A percentile compares a stretch with the other conserved stretches of the same genome.
phyloP scores from a whole-genome alignment of 2,888 invertebrate species.

The Malthinus flaveolus region DNA sequence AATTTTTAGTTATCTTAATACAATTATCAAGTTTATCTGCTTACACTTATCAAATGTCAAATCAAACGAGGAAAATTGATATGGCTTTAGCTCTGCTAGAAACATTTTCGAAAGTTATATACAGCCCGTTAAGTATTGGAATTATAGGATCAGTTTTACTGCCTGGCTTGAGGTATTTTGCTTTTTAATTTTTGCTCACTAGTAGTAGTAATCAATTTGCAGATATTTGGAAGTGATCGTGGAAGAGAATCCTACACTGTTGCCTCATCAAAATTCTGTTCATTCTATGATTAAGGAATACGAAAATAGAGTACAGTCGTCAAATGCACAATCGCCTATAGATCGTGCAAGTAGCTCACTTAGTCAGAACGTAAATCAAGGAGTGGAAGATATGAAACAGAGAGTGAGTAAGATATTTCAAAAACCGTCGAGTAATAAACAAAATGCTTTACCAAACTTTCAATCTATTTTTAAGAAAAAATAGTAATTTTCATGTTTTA shows the following conservation, averaged over 20 bases:
- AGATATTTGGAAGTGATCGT: slow-evolving; percentile 57
- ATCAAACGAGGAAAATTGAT: slow-evolving; percentile 61
- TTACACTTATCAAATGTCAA: slow-evolving; percentile 59
- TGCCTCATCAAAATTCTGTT: slow-evolving; percentile 58
- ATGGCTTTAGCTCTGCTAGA: slow-evolving; percentile 65
- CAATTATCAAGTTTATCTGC: slow-evolving; percentile 62
- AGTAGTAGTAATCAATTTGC: slow-evolving; percentile 12
- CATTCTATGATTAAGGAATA: slow-evolving; percentile 59
- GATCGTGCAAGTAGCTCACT: slow-evolving; percentile 38
- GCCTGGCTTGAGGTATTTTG: slow-evolving; percentile 57
- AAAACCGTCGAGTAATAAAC: slow-evolving; percentile 51
- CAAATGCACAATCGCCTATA: slow-evolving; percentile 23
- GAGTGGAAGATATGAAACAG: slow-evolving; percentile 64
- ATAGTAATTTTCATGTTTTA: slow-evolving; percentile 33
- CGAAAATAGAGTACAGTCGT: slow-evolving; percentile 51
- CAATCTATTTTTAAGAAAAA: slow-evolving; percentile 57
- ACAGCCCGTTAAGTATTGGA: slow-evolving; percentile 57
- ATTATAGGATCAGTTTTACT: slow-evolving; percentile 55
- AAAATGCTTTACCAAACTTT: slow-evolving; percentile 50
- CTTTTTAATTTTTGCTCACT: neutral
- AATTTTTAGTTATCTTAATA: slow-evolving; percentile 63
- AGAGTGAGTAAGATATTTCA: slow-evolving; percentile 63
- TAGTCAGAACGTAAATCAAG: slow-evolving; percentile 55
- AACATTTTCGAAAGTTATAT: slow-evolving; percentile 64
- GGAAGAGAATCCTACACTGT: slow-evolving; percentile 52